phyloP scores from a whole-genome alignment of 2,888 invertebrate genomes.

The Fragum whitleyi region DNA sequence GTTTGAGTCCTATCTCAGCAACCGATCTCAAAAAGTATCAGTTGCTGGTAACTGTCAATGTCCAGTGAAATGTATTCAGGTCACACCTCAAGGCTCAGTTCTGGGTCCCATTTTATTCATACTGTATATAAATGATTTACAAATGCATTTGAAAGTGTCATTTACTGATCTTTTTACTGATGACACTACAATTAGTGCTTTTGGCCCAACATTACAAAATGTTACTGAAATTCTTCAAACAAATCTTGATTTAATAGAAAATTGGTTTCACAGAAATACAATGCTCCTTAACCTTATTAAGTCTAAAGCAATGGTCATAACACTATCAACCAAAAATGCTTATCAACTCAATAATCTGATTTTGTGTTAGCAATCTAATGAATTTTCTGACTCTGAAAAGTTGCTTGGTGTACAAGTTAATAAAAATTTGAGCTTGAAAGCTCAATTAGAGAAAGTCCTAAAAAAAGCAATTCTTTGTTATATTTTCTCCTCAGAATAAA shows the following conservation, averaged over 20 bases:
- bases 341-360: neutral
- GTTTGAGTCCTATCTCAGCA: no score
- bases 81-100: neutral
- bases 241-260: neutral
- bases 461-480: conserved; percentile 24
- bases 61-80: no score
- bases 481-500: conserved; percentile 23
- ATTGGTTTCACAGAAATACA: neutral
- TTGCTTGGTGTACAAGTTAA: conserved; percentile 8
- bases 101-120: conserved; percentile 1
- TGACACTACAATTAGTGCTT: neutral
- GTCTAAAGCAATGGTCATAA: conserved; percentile 3
- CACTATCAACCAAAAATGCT: neutral
- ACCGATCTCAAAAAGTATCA: no score
- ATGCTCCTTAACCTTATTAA: conserved; percentile 4
- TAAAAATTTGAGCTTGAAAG: neutral
- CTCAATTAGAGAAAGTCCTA: neutral
- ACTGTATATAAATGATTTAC: conserved; percentile 8
- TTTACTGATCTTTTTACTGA: conserved; percentile 1
- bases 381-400: neutral
- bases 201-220: neutral
- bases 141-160: neutral
- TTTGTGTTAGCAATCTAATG: neutral
- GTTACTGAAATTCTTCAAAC: neutral
- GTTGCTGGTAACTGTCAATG: no score